Evolutionary conservation across 2,113 vertebrate species (phyloP), one percentile per base, ranked within the genome.

Genomic region (Mus spicilegus): DNA sequence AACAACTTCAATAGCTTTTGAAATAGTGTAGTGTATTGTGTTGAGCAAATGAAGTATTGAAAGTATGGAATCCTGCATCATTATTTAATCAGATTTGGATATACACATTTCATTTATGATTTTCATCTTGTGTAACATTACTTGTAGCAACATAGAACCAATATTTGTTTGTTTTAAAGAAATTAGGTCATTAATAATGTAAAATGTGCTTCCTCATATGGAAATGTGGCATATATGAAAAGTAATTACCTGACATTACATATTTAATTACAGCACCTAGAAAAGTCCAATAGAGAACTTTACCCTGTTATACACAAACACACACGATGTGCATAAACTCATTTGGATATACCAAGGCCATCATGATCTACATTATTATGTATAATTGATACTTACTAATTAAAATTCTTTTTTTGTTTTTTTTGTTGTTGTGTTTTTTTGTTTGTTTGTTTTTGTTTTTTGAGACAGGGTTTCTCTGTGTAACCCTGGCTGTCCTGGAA

Each of bases 91-190:
- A 84, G 30, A 75, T 84, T 42, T 12, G 1, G 3, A 80, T 67
- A 75, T 93, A 7, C 58, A 92, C 7, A 65, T 22, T 36, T 77
- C 61, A 10, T 91, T 87, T 7, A 92, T 95, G 28, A 89, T 97
- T 96, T 94, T n/a, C 14, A n/a, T 61, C 78, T 70, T 70, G 39
- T 58, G 39, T 75, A 67, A 46, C 46, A 70, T 36, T 89, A 75
- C 24, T 46, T 87, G 70, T 24, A 90, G 80, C 30, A 80, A 89
- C 30, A 26, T 80, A 78, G 75, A 94, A 90, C 39, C 87, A 70
- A 20, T 72, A 87, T 81, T 94, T 69, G 19, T 58, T 97, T 94
- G 9, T 63, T 96, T 91, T 14, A 85, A 88, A 58, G 0, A 42
- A 77, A 49, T 63, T 89, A 80, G 3, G 19, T 90, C 89, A 87